Conservation (phyloP, 2,113 vertebrate species). For the Loxodonta africana region DNA sequence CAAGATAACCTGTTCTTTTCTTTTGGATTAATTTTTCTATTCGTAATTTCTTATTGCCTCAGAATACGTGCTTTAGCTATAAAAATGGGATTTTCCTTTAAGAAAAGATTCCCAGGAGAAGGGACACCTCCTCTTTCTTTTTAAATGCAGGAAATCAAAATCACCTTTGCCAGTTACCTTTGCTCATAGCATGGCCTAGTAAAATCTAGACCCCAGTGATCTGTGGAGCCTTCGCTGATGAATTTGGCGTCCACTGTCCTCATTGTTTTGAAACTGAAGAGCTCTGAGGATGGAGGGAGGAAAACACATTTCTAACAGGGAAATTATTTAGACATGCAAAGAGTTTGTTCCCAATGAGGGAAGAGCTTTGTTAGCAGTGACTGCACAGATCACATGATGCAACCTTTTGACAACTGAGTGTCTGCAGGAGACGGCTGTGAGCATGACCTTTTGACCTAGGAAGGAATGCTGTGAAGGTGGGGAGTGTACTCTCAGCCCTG, state of each 20-base stretch:
- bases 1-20: slow-evolving; percentile 47
- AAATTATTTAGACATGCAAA: slow-evolving; percentile 84
- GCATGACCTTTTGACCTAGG: slow-evolving; percentile 93
- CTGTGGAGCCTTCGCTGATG: slow-evolving; percentile 7
- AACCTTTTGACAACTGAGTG: slow-evolving; percentile 94
- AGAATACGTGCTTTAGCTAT: slow-evolving; percentile 53
- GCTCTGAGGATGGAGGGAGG: neutral
- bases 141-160: slow-evolving; percentile 62
- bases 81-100: slow-evolving; percentile 74
- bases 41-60: slow-evolving; percentile 64
- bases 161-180: slow-evolving; percentile 42
- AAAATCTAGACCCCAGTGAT: slow-evolving; percentile 55
- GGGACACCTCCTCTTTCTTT: slow-evolving; percentile 74
- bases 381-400: slow-evolving; percentile 91
- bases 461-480: slow-evolving; percentile 96
- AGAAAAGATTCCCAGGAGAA: slow-evolving; percentile 65
- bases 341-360: slow-evolving; percentile 87
- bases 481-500: slow-evolving; percentile 89
- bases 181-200: slow-evolving; percentile 24
- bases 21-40: slow-evolving; percentile 25
- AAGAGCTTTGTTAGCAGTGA: slow-evolving; percentile 91
- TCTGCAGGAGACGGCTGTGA: slow-evolving; percentile 95
- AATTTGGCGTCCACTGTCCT: neutral
- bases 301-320: slow-evolving; percentile 73
- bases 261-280: slow-evolving; percentile 73